Evolutionary conservation across 2,113 vertebrate species (phyloP).

Genomic region (Apeltes quadracus): DNA sequence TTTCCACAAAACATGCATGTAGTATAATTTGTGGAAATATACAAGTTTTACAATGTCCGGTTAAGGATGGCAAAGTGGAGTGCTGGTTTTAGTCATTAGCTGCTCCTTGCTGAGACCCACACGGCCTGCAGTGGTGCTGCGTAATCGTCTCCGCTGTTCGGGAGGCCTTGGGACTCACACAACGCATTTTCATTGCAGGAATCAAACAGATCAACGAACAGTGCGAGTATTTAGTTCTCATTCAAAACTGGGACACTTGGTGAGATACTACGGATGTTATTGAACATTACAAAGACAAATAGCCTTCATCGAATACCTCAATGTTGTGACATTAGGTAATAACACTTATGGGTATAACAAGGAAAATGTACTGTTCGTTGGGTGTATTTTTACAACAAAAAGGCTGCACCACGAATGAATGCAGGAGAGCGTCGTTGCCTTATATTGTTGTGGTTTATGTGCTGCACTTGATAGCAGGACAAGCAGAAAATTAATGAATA

Average conservation of each 20-base stretch:
- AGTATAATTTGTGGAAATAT: not conserved
- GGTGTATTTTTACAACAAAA: constrained; percentile 1
- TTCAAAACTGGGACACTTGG: constrained; percentile 19
- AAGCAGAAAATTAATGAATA: not conserved
- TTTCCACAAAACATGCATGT: not conserved
- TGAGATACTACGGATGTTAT: constrained; percentile 39
- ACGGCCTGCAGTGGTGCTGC: constrained; percentile 33
- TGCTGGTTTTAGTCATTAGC: constrained; percentile 38
- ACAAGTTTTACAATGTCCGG: constrained; percentile 18
- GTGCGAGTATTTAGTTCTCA: not conserved
- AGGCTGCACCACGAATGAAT: too few species aligned
- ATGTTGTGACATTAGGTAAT: not conserved
- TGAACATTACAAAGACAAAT: constrained; percentile 6
- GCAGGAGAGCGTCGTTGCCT: too few species aligned
- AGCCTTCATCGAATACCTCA: not conserved
- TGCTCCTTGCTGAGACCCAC: constrained; percentile 41
- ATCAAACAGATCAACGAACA: constrained; percentile 37
- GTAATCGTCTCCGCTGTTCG: constrained; percentile 49
- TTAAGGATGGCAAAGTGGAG: constrained; percentile 31
- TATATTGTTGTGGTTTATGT: too few species aligned
- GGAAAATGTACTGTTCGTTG: not conserved
- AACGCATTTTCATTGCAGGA: constrained; percentile 26
- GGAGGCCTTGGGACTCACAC: constrained; percentile 36
- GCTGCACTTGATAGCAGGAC: too few species aligned
- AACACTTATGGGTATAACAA: not conserved